Evolutionary conservation across 2,113 vertebrate genomes (phyloP).

Genomic region (Tachysurus fulvidraco): DNA sequence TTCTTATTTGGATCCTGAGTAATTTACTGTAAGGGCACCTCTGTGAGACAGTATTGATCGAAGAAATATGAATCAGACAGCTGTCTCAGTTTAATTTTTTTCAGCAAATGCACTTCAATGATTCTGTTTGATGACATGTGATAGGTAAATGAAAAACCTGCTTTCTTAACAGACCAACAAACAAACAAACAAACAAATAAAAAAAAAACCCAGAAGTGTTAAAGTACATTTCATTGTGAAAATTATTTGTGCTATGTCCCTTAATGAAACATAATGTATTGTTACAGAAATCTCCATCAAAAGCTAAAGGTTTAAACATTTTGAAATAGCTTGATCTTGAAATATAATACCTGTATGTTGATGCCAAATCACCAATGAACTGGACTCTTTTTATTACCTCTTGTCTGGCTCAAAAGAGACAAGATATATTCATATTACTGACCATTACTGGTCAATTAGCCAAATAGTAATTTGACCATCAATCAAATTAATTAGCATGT

Average conservation of each 20-base stretch:
- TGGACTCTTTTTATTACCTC: too few relatives aligned
- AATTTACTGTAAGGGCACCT: constrained; percentile 51
- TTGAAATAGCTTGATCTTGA: neutral
- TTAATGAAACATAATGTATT: neutral
- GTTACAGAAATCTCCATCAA: neutral
- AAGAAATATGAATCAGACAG: constrained; percentile 52
- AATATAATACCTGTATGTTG: neutral
- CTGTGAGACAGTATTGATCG: constrained; percentile 44
- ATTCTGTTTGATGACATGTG: constrained; percentile 44
- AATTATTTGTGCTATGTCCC: neutral
- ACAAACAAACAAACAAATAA: neutral
- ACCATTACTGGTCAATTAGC: neutral
- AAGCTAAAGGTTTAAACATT: neutral
- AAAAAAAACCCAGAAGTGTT: neutral
- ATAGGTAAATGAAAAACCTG: constrained; percentile 34
- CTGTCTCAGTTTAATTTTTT: constrained; percentile 44
- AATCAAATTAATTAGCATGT: neutral
- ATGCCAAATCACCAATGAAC: neutral
- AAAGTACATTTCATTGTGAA: too few relatives aligned
- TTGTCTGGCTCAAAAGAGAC: neutral
- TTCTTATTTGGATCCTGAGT: constrained; percentile 34
- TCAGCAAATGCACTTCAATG: constrained; percentile 32
- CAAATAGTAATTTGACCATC: neutral
- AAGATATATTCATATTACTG: neutral
- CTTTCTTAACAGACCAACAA: neutral